A percentile compares a stretch with the other conserved stretches of the same genome.
phyloP scores from a whole-genome alignment of 2,797 vertebrate species.

The Steatocranus sp. region DNA sequence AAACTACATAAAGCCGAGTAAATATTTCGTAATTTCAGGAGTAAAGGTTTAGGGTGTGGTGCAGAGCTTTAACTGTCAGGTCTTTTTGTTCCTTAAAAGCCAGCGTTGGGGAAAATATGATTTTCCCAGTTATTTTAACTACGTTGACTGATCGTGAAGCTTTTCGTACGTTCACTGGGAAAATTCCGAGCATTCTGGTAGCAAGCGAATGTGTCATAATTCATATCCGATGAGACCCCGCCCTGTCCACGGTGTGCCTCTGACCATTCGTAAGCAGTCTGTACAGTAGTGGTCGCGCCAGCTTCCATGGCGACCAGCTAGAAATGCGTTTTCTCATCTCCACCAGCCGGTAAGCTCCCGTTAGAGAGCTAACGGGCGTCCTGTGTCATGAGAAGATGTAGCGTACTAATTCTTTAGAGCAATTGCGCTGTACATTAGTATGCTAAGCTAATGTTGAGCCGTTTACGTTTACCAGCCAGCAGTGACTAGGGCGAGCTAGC shows the following conservation, averaged over 20 bases:
- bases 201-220: slow-evolving; percentile 50
- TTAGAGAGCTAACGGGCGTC: slow-evolving; percentile 33
- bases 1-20: neutral
- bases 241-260: slow-evolving; percentile 48
- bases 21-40: neutral
- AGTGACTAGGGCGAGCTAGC: slow-evolving; percentile 33
- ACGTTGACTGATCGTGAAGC: neutral
- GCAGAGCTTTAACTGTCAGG: neutral
- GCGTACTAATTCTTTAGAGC: slow-evolving; percentile 33
- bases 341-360: slow-evolving; percentile 41
- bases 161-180: accelerated
- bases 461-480: neutral
- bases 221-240: slow-evolving; percentile 73
- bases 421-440: slow-evolving; percentile 48
- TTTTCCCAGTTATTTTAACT: neutral
- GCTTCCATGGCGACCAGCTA: slow-evolving; percentile 39
- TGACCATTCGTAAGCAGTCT: slow-evolving; percentile 30
- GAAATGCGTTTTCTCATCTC: neutral
- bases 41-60: neutral
- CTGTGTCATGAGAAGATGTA: slow-evolving; percentile 54
- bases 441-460: slow-evolving; percentile 53
- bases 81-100: neutral
- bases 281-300: slow-evolving; percentile 30
- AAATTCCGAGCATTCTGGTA: slow-evolving; percentile 16
- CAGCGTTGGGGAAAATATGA: neutral